phyloP scores from a whole-genome alignment of 2,888 invertebrate species.

The Dusona sp. region DNA sequence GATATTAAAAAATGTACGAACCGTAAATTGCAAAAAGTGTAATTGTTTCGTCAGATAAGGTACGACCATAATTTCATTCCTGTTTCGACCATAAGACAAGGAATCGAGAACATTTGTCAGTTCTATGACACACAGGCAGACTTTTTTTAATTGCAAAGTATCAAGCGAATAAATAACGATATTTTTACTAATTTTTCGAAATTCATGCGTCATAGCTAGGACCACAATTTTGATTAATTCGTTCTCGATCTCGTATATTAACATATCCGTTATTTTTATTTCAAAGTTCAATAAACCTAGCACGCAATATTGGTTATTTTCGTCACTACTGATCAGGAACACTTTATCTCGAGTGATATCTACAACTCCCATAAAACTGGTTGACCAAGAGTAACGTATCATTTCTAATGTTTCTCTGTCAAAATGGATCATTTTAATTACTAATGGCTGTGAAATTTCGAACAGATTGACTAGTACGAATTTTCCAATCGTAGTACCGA shows the following conservation, averaged over 20 bases:
- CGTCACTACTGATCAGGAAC: slow-evolving; percentile 71
- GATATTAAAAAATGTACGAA: slow-evolving; percentile 32
- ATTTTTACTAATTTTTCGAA: slow-evolving; percentile 65
- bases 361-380: slow-evolving; percentile 70
- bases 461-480: slow-evolving; percentile 71
- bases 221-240: slow-evolving; percentile 69
- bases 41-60: slow-evolving; percentile 78
- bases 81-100: slow-evolving; percentile 70
- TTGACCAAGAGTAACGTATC: slow-evolving; percentile 76
- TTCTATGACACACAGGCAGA: slow-evolving; percentile 67
- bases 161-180: slow-evolving; percentile 72
- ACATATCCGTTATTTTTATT: slow-evolving; percentile 72
- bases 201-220: slow-evolving; percentile 67
- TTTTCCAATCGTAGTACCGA: slow-evolving; percentile 73
- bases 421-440: slow-evolving; percentile 72
- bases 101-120: slow-evolving; percentile 68
- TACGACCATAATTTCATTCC: slow-evolving; percentile 70
- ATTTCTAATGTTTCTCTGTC: slow-evolving; percentile 71
- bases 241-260: slow-evolving; percentile 71
- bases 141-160: slow-evolving; percentile 30
- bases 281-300: slow-evolving; percentile 41
- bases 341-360: slow-evolving; percentile 67
- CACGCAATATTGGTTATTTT: slow-evolving; percentile 36
- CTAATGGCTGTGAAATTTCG: slow-evolving; percentile 52
- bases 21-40: slow-evolving; percentile 75